These are phyloP conservation scores for Lichenostomus cassidix DNA, from an alignment of 2,113 vertebrate genomes.

Conservation along the genomic window DNA sequence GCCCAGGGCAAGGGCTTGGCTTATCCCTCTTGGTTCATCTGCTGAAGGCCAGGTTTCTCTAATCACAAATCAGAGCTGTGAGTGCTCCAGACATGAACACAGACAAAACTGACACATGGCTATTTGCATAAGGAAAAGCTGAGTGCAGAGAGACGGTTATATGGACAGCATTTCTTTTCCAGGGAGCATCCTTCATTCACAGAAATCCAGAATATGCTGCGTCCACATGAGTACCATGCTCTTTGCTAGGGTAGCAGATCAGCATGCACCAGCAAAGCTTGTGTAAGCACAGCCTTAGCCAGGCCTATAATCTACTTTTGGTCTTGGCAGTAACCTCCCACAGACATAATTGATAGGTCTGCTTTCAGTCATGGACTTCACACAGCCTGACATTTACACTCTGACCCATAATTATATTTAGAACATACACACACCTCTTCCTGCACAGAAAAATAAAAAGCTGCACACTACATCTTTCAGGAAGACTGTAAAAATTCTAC, in stretches of 20 bases:
- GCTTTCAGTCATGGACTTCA: neutral
- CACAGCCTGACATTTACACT: slow-evolving; percentile 11
- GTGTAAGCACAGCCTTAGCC: neutral
- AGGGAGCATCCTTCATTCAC: neutral
- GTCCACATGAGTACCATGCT: neutral
- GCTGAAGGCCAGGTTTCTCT: neutral
- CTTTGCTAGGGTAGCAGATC: neutral
- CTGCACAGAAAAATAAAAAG: neutral
- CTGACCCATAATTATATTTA: slow-evolving; percentile 7
- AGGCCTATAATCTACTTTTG: slow-evolving; percentile 33
- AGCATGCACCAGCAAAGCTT: neutral
- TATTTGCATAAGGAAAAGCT: neutral
- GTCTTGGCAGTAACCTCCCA: slow-evolving; percentile 11
- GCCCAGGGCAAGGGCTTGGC: neutral
- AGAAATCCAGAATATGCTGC: neutral
- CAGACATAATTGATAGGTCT: slow-evolving; percentile 40
- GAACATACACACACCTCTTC: neutral
- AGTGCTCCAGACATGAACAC: neutral
- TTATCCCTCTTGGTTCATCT: neutral
- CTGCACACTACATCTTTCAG: neutral
- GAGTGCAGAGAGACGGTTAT: neutral
- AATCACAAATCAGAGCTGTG: neutral
- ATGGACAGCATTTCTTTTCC: neutral
- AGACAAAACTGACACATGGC: neutral
- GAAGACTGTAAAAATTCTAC: neutral